Evolutionary conservation across 2,797 vertebrate species (phyloP).

Genomic region (Periophthalmus magnuspinnatus): DNA sequence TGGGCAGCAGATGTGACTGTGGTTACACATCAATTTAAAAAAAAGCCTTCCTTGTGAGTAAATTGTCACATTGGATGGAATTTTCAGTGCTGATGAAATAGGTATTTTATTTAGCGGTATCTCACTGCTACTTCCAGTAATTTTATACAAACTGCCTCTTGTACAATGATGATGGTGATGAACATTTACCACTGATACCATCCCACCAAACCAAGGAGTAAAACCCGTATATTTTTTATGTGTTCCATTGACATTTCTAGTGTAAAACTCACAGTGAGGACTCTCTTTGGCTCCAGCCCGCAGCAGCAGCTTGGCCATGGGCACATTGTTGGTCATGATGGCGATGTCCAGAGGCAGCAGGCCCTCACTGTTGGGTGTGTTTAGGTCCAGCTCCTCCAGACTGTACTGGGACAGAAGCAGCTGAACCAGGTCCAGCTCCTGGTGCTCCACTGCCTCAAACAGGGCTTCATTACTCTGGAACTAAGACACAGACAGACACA

Average conservation of each 20-base stretch:
- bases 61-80: no score
- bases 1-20: no score
- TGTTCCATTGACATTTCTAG: neutral
- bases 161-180: no score
- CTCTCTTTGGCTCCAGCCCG: constrained; percentile 89
- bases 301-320: constrained; percentile 87
- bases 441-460: constrained; percentile 91
- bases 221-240: no score
- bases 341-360: constrained; percentile 91
- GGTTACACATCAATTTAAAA: no score
- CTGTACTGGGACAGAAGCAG: constrained; percentile 87
- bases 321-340: constrained; percentile 93
- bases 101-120: no score
- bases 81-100: no score
- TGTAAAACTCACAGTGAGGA: constrained; percentile 86
- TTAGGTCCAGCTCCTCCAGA: constrained; percentile 89
- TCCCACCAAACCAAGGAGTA: no score
- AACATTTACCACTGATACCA: no score
- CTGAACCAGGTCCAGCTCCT: constrained; percentile 87
- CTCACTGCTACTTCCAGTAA: no score
- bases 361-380: constrained; percentile 92
- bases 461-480: constrained; percentile 87
- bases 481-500: constrained; percentile 60
- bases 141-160: no score
- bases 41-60: no score